phyloP scores from a whole-genome alignment of 2,797 vertebrate genomes.

The Cetoscarus ocellatus region DNA sequence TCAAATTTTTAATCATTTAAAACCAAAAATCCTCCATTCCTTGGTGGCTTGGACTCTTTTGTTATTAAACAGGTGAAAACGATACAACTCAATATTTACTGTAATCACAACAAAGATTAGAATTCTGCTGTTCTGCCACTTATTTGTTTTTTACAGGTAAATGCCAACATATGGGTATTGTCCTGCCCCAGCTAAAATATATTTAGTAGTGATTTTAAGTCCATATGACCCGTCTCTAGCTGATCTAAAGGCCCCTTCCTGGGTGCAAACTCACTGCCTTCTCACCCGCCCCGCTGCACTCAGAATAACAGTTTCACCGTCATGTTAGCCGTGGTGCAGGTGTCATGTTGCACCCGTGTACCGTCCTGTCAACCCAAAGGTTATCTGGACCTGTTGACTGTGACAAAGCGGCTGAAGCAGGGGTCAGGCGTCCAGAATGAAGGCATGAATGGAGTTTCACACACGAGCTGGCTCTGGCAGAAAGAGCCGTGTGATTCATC shows the following conservation, averaged over 20 bases:
- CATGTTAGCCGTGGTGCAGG: constrained; percentile 27
- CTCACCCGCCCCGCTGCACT: constrained; percentile 27
- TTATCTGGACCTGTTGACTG: constrained; percentile 71
- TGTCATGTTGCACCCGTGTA: constrained; percentile 70
- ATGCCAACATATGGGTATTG: too few relatives aligned
- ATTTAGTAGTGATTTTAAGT: too few relatives aligned
- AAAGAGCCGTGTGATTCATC: constrained; percentile 34
- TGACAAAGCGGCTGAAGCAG: constrained; percentile 50
- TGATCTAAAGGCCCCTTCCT: constrained; percentile 36
- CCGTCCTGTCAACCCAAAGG: constrained; percentile 66
- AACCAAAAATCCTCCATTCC: too few relatives aligned
- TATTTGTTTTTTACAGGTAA: too few relatives aligned
- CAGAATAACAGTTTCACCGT: constrained; percentile 57
- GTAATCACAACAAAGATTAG: too few relatives aligned
- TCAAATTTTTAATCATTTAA: too few relatives aligned
- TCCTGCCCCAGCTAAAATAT: too few relatives aligned
- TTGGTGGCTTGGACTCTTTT: too few relatives aligned
- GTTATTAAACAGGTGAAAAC: too few relatives aligned
- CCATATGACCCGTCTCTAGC: too few relatives aligned
- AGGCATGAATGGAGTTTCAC: constrained; percentile 32
- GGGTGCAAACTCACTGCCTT: constrained; percentile 22
- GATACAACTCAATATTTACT: too few relatives aligned
- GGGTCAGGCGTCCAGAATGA: constrained; percentile 33
- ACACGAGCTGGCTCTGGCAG: constrained; percentile 8
- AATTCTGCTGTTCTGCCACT: too few relatives aligned